Percentiles rank a stretch among this genome's conserved stretches.
Conservation (phyloP, 1,140 invertebrate genomes). For the Tribolium madens region DNA sequence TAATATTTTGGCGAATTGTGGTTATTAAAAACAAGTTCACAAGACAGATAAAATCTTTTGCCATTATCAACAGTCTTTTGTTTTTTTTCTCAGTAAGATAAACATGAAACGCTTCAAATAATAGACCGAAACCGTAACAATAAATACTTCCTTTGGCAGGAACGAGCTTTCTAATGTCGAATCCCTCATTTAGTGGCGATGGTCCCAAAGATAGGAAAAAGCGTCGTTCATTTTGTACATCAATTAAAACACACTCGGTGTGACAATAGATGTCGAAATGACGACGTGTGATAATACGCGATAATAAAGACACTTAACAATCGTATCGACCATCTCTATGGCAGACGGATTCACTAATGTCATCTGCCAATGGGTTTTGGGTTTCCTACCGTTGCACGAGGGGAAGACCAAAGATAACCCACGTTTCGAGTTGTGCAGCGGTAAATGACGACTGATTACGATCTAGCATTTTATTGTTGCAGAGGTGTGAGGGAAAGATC, state of each 20-base stretch:
- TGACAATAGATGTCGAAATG: constrained; percentile 43
- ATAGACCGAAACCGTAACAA: constrained; percentile 39
- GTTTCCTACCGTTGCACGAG: constrained; percentile 16
- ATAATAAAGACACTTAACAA: constrained; percentile 40
- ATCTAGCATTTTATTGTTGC: constrained; percentile 14
- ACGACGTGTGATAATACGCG: constrained; percentile 10
- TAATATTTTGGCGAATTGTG: neutral
- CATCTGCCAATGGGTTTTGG: constrained; percentile 39
- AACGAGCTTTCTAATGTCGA: constrained; percentile 40
- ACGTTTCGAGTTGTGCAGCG: neutral
- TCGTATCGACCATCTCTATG: constrained; percentile 30
- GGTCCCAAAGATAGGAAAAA: constrained; percentile 23
- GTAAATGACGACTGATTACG: constrained; percentile 1
- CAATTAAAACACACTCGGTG: constrained; percentile 41
- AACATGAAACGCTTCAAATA: neutral
- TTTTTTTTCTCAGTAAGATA: constrained; percentile 12
- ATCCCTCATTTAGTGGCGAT: constrained; percentile 35
- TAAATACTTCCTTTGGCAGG: constrained; percentile 35
- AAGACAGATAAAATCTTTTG: constrained; percentile 6
- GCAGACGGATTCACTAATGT: constrained; percentile 27
- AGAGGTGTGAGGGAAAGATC: neutral
- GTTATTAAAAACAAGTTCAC: neutral
- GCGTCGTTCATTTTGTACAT: constrained; percentile 28
- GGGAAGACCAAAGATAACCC: constrained; percentile 1
- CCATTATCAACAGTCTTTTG: neutral